Conservation (phyloP, 2,113 vertebrate species). For the Cynocephalus volans region DNA sequence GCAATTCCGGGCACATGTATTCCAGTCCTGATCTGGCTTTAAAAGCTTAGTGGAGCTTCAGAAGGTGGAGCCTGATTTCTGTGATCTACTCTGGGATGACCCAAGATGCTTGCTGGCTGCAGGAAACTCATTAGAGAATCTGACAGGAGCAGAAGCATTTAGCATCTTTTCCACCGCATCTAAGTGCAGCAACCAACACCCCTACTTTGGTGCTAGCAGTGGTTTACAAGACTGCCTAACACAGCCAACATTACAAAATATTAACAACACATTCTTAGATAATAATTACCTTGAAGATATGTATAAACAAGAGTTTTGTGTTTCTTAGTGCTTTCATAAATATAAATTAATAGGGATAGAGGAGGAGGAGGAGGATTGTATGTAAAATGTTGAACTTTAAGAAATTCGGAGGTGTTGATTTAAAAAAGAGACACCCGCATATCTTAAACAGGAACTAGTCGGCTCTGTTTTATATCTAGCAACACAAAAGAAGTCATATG, state of each 20-base stretch:
- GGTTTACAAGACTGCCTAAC: neutral
- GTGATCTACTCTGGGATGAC: neutral
- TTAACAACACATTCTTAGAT: neutral
- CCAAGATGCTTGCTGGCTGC: neutral
- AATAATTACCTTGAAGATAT: neutral
- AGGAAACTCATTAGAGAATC: neutral
- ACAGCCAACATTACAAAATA: neutral
- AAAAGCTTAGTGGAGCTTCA: neutral
- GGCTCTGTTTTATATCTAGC: neutral
- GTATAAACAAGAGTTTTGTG: neutral
- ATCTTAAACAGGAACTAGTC: neutral
- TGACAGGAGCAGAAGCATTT: neutral
- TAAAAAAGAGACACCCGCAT: neutral
- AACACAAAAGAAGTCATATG: neutral
- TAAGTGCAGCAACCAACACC: neutral
- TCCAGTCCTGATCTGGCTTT: neutral
- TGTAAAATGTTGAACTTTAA: neutral
- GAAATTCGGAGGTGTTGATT: conserved; percentile 18
- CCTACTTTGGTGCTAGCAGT: neutral
- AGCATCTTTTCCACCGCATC: neutral
- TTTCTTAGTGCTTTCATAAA: conserved; percentile 47
- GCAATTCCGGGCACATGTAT: neutral
- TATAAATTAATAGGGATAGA: neutral
- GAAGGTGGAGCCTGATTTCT: neutral
- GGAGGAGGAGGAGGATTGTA: neutral